Evolutionary conservation across 2,797 vertebrate species (phyloP).

Genomic region (Nothura maculosa): DNA sequence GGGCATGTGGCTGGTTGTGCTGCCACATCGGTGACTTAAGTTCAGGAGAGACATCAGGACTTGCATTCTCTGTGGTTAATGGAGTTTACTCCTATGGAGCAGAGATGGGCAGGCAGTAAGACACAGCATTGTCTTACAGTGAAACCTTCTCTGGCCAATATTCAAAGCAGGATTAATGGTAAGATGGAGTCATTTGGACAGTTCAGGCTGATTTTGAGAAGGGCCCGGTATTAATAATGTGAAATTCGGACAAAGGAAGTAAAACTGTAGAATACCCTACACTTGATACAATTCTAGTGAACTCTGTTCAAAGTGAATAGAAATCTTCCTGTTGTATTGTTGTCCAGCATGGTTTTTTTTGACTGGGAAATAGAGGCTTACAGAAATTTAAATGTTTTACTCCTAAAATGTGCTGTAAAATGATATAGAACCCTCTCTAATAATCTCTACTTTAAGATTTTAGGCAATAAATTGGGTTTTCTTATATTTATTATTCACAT

Average conservation of each 20-base stretch:
- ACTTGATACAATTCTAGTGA: neutral
- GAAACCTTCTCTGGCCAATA: neutral
- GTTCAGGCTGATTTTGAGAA: neutral
- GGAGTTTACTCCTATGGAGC: neutral
- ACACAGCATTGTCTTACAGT: neutral
- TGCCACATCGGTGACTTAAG: neutral
- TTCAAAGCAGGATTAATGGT: neutral
- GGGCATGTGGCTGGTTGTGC: accelerated
- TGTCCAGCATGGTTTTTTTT: neutral
- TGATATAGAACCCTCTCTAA: neutral
- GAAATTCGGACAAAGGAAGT: neutral
- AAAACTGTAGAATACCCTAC: neutral
- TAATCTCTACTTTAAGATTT: neutral
- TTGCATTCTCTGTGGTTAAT: neutral
- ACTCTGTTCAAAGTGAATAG: neutral
- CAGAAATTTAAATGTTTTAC: neutral
- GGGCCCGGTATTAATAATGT: neutral
- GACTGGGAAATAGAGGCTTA: neutral
- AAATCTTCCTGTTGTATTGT: neutral
- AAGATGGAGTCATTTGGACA: neutral
- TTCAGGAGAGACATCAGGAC: neutral
- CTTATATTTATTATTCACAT: neutral
- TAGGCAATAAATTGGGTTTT: neutral
- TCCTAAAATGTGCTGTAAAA: neutral
- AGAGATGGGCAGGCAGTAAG: neutral